phyloP scores from a whole-genome alignment of 2,797 vertebrate genomes.

The Typhlichthys subterraneus region DNA sequence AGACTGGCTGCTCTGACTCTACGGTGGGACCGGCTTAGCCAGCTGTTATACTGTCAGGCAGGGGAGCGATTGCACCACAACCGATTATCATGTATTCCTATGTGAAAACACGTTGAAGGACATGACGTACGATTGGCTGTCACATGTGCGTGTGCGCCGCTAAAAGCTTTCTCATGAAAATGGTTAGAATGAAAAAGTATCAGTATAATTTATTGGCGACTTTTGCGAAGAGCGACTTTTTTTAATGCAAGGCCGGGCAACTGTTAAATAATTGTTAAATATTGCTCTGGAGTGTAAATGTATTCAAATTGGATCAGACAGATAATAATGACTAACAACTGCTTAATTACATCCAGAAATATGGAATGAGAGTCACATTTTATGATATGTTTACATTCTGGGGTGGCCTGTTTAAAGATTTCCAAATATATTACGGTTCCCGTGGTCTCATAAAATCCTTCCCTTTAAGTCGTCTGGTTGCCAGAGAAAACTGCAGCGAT shows the following conservation, averaged over 20 bases:
- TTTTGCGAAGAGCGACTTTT: not conserved
- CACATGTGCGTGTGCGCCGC: constrained; percentile 26
- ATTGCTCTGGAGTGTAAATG: not conserved
- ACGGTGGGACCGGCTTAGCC: constrained; percentile 33
- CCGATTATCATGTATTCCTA: constrained; percentile 49
- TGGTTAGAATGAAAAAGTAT: constrained; percentile 19
- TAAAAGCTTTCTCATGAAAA: constrained; percentile 16
- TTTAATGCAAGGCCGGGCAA: not conserved
- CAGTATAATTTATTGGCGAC: not conserved
- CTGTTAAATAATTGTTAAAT: not conserved
- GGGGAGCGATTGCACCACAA: constrained; percentile 56
- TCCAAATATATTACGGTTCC: not conserved
- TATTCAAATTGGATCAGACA: not conserved
- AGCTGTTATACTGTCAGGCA: constrained; percentile 41
- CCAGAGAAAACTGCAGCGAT: constrained; percentile 20
- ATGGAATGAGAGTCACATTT: not conserved
- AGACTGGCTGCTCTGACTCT: constrained; percentile 64
- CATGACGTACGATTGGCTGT: constrained; percentile 43
- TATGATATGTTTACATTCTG: not conserved
- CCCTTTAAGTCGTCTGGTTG: constrained; percentile 29
- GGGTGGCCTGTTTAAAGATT: constrained; percentile 11
- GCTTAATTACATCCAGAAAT: not conserved
- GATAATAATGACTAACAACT: not conserved
- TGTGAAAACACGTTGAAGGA: constrained; percentile 34
- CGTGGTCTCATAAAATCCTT: constrained; percentile 11